Percentiles rank a stretch among this genome's conserved stretches.
These are phyloP conservation scores for Agelas oroides DNA, from an alignment of 37 sponge, comb jelly and placozoan species.

Conservation along the genomic window DNA sequence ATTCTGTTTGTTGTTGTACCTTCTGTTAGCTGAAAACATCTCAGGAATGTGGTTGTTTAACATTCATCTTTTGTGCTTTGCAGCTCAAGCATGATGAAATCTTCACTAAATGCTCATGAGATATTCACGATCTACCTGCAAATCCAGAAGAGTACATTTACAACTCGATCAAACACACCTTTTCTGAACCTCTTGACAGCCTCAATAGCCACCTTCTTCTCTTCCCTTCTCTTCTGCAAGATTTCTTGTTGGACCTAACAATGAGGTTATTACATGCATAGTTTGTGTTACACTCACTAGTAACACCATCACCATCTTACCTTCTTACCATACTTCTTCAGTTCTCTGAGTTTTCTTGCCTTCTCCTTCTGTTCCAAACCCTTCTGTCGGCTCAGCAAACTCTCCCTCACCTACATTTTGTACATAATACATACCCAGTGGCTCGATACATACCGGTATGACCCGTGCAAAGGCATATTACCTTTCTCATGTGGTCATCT, in stretches of 20 bases:
- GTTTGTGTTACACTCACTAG: not conserved
- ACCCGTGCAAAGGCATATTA: not conserved
- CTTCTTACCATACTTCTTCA: slow-evolving; percentile 95
- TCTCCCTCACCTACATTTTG: slow-evolving; percentile 73
- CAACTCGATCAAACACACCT: slow-evolving; percentile 15
- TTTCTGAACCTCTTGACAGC: slow-evolving; percentile 71
- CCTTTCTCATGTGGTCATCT: slow-evolving; percentile 97
- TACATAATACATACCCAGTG: not conserved
- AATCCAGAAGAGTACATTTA: no score
- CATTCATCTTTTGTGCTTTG: no score
- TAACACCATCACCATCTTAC: slow-evolving; percentile 29
- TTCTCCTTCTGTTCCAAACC: slow-evolving; percentile 83
- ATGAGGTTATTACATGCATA: not conserved
- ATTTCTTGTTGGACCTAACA: slow-evolving; percentile 78
- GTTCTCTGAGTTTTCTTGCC: slow-evolving; percentile 81
- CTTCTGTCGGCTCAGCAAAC: slow-evolving; percentile 83
- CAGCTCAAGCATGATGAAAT: no score
- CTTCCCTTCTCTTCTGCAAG: slow-evolving; percentile 67
- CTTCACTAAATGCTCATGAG: no score
- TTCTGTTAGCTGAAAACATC: no score
- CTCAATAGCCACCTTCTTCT: slow-evolving; percentile 66
- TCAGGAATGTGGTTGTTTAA: no score
- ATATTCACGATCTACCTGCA: no score
- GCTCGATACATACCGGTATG: no score
- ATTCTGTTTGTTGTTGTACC: no score